Evolutionary conservation across 2,888 invertebrate genomes (phyloP).

Genomic region (Leptarthrus brevirostris): DNA sequence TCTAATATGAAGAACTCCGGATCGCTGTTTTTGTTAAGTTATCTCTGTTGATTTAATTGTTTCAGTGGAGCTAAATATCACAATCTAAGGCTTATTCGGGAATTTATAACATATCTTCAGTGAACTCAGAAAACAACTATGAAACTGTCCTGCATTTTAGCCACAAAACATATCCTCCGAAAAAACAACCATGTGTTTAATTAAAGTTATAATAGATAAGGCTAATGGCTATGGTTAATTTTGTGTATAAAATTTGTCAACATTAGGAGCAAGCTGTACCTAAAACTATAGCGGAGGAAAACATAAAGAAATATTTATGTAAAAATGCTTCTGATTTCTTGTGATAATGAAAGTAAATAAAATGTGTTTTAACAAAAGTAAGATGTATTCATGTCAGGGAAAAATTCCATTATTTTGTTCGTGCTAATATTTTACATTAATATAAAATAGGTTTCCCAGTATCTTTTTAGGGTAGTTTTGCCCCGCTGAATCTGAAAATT

Average conservation of each 20-base stretch:
- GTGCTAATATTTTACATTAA: too few relatives aligned
- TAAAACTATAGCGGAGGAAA: slow-evolving; percentile 10
- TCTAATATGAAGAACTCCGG: slow-evolving; percentile 15
- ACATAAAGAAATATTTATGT: slow-evolving; percentile 32
- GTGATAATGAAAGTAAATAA: slow-evolving; percentile 47
- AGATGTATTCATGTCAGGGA: too few relatives aligned
- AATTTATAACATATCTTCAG: background rate
- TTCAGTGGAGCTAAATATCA: background rate
- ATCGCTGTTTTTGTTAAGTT: slow-evolving; percentile 21
- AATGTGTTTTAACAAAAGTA: slow-evolving; percentile 39
- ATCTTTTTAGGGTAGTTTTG: too few relatives aligned
- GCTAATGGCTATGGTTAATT: background rate
- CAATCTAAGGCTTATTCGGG: background rate
- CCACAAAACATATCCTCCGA: slow-evolving; percentile 12
- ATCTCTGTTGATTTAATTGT: slow-evolving; percentile 15
- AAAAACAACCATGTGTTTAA: slow-evolving; percentile 9
- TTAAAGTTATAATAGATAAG: background rate
- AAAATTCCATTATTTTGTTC: too few relatives aligned
- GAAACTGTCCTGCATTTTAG: background rate
- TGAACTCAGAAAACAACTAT: background rate
- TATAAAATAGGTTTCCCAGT: too few relatives aligned
- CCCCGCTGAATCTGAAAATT: too few relatives aligned
- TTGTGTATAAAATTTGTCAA: background rate
- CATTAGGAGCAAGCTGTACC: slow-evolving; percentile 21
- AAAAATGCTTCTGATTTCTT: slow-evolving; percentile 53